These are phyloP conservation scores for Littorina saxatilis DNA, from an alignment of 1,140 invertebrate species.

Conservation along the genomic window DNA sequence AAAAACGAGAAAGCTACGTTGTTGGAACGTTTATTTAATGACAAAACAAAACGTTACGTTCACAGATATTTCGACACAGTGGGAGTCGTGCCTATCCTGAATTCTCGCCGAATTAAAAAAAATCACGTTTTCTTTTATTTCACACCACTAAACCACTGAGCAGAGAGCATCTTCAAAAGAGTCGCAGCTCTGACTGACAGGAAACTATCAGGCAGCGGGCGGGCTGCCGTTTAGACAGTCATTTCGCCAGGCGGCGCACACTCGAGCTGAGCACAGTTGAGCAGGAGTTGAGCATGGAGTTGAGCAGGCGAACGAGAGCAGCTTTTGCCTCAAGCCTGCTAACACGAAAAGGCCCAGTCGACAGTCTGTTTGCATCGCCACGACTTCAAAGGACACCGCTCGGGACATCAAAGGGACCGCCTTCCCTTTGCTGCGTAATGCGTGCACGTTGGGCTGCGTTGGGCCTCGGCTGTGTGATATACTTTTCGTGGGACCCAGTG, in stretches of 20 bases:
- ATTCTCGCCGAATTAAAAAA: neutral
- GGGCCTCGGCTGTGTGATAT: neutral
- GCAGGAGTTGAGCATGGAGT: neutral
- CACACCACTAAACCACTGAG: neutral
- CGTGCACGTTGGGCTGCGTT: neutral
- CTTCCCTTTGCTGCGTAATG: neutral
- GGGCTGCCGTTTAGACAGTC: neutral
- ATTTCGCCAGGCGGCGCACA: neutral
- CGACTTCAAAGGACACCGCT: neutral
- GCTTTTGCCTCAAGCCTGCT: too few relatives aligned
- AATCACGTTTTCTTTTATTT: neutral
- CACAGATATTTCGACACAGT: neutral
- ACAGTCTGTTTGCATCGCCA: conserved; percentile 9
- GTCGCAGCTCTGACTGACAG: neutral
- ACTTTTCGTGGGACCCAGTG: too few relatives aligned
- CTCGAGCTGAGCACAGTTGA: neutral
- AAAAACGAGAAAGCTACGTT: too few relatives aligned
- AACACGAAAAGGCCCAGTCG: neutral
- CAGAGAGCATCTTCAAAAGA: neutral
- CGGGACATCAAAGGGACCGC: neutral
- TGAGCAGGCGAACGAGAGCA: too few relatives aligned
- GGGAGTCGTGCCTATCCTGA: neutral
- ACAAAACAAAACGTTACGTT: too few relatives aligned
- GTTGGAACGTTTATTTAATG: too few relatives aligned
- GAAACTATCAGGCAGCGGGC: neutral